These are phyloP conservation scores for Megalopta genalis DNA, from an alignment of 1,140 invertebrate species.

Conservation along the genomic window DNA sequence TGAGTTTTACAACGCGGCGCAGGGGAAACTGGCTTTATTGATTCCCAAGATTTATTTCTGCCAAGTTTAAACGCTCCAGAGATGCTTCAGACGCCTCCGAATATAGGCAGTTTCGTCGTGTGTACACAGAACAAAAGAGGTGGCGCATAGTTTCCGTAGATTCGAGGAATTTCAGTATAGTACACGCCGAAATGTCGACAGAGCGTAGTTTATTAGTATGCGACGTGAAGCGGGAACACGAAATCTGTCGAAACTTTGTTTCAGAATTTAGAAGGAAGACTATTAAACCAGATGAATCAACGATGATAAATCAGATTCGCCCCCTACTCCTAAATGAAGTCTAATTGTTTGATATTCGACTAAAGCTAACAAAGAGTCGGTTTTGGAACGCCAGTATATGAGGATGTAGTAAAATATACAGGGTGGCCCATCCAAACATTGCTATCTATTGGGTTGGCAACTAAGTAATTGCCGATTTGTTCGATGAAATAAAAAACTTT, in stretches of 20 bases:
- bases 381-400: too few relatives aligned
- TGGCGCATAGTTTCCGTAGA: slow-evolving; percentile 29
- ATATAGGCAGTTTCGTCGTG: background rate
- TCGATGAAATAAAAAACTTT: too few relatives aligned
- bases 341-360: background rate
- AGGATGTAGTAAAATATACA: too few relatives aligned
- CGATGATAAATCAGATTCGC: background rate
- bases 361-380: background rate
- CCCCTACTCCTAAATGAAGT: background rate
- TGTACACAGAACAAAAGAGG: slow-evolving; percentile 21
- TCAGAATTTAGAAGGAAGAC: slow-evolving; percentile 4
- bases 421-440: too few relatives aligned
- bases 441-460: too few relatives aligned
- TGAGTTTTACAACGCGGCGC: too few relatives aligned
- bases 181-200: background rate
- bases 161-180: slow-evolving; percentile 14
- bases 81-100: slow-evolving; percentile 9
- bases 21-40: background rate
- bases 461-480: too few relatives aligned
- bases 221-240: slow-evolving; percentile 3
- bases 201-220: background rate
- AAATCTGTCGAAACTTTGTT: slow-evolving; percentile 22
- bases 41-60: background rate
- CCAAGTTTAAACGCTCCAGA: background rate
- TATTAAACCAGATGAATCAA: background rate